Percentiles rank a stretch among this genome's conserved stretches.
Evolutionary conservation across 64 coral and sea anemone genomes (phyloP).

Genomic region (Stichodactyla mertensii): DNA sequence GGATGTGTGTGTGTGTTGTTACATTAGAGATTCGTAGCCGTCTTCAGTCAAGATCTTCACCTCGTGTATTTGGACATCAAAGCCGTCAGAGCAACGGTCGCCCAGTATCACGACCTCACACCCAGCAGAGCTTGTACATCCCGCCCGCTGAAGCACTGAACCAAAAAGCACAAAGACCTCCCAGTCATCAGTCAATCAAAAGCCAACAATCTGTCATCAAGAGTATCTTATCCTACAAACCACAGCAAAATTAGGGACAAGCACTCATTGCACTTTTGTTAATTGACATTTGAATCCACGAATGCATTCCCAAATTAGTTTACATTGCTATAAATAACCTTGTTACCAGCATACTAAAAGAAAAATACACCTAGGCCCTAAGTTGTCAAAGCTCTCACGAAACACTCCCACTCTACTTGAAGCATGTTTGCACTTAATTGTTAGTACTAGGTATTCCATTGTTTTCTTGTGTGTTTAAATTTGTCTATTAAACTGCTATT

Average conservation of each 20-base stretch:
- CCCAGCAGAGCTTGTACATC: conserved; percentile 85
- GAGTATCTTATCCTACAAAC: conserved; percentile 92
- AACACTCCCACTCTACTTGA: no score
- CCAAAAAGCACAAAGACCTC: conserved; percentile 66
- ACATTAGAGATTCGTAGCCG: conserved; percentile 85
- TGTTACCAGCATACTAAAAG: no score
- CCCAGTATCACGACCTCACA: conserved; percentile 59
- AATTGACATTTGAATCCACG: no score
- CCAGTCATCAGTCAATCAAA: conserved; percentile 99
- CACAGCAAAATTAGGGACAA: conserved; percentile 46
- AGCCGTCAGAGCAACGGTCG: conserved; percentile 49
- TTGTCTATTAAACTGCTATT: no score
- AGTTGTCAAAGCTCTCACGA: no score
- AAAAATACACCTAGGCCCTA: no score
- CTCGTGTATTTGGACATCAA: conserved; percentile 94
- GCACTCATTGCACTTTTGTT: no score
- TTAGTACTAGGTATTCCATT: no score
- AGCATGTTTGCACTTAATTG: no score
- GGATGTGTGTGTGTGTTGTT: not conserved
- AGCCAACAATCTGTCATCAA: conserved; percentile 90
- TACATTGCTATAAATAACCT: not conserved
- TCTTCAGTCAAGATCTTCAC: conserved; percentile 85
- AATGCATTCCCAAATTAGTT: no score
- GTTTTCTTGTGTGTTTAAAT: no score
- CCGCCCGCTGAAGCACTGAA: conserved; percentile 69